Conservation (phyloP, 1,140 invertebrate genomes). For the Oscheius sp. region DNA sequence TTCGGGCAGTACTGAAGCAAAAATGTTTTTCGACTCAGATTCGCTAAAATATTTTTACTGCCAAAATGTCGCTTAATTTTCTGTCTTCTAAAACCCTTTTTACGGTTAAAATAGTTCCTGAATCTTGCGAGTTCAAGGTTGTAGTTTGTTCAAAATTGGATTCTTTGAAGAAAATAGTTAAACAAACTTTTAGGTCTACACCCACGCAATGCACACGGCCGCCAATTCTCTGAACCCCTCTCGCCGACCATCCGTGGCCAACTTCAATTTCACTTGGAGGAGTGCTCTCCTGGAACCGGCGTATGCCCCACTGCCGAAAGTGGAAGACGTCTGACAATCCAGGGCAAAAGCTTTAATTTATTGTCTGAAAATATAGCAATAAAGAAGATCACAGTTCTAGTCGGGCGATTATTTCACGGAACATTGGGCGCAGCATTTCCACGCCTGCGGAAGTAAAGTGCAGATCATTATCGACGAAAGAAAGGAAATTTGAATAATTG, state of each 20-base stretch:
- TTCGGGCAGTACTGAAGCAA: no score
- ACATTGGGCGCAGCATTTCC: background rate
- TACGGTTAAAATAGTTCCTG: background rate
- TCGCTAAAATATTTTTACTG: no score
- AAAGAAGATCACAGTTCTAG: background rate
- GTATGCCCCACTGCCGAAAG: constrained; percentile 34
- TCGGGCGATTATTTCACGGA: background rate
- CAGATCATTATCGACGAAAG: background rate
- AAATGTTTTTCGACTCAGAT: no score
- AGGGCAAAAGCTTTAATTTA: constrained; percentile 4
- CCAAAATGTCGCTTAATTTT: no score
- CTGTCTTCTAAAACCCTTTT: background rate
- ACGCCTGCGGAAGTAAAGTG: background rate
- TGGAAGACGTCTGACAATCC: constrained; percentile 25
- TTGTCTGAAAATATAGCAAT: background rate
- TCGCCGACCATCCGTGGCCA: constrained; percentile 10
- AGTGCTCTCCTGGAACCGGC: constrained; percentile 17
- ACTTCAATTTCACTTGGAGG: constrained; percentile 24
- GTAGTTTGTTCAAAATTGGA: background rate
- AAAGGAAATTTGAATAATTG: background rate
- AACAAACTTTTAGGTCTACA: background rate
- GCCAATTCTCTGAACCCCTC: constrained; percentile 19
- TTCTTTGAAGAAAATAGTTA: background rate
- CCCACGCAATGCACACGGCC: constrained; percentile 1
- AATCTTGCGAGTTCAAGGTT: background rate